These are phyloP conservation scores for Donacobius atricapilla DNA, from an alignment of 2,113 vertebrate genomes.

Conservation along the genomic window DNA sequence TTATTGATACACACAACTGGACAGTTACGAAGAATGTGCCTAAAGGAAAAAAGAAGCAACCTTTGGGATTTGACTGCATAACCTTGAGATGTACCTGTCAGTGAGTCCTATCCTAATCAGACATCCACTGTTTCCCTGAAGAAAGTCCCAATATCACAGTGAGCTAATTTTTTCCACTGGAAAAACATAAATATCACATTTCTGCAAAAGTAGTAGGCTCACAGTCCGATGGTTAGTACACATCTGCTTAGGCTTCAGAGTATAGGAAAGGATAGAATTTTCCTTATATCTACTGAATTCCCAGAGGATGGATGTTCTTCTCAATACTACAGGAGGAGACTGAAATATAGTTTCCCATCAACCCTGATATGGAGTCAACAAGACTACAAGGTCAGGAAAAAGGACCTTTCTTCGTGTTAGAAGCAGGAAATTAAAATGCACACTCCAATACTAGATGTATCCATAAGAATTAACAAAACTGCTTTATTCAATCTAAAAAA, in stretches of 20 bases:
- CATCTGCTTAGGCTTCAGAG: background rate
- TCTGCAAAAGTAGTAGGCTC: background rate
- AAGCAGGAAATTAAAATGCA: background rate
- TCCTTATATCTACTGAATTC: background rate
- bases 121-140: background rate
- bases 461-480: background rate
- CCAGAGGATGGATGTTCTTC: background rate
- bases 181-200: background rate
- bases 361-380: background rate
- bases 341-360: background rate
- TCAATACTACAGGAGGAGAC: background rate
- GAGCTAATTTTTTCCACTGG: background rate
- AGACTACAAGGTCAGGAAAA: background rate
- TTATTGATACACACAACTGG: background rate
- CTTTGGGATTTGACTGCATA: background rate
- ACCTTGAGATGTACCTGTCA: background rate
- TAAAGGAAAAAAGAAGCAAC: background rate
- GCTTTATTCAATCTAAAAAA: background rate
- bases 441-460: background rate
- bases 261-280: background rate
- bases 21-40: background rate
- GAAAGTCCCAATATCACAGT: background rate
- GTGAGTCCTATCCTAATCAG: background rate
- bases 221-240: background rate
- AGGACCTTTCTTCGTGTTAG: background rate